These are phyloP conservation scores for Ceraclea dissimilis DNA, from an alignment of 2,888 invertebrate genomes.

Conservation along the genomic window DNA sequence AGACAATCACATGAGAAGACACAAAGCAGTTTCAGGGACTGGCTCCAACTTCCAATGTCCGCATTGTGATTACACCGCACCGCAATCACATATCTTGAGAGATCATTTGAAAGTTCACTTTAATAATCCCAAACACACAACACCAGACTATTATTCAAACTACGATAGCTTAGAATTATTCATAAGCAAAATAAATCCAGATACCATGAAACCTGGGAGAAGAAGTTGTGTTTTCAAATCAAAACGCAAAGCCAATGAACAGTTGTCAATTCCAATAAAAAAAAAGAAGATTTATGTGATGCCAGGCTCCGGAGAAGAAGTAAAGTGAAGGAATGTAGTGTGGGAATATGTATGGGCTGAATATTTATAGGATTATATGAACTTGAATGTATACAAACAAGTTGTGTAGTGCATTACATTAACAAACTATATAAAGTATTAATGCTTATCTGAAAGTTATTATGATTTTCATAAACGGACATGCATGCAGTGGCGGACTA, in stretches of 20 bases:
- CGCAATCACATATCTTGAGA: constrained; percentile 63
- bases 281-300: constrained; percentile 37
- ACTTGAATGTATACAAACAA: neutral
- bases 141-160: constrained; percentile 54
- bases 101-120: constrained; percentile 80
- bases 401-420: too few species aligned
- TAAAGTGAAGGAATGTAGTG: constrained; percentile 17
- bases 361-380: neutral
- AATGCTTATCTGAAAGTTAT: too few species aligned
- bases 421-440: too few species aligned
- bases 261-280: constrained; percentile 25
- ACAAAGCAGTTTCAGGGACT: constrained; percentile 53
- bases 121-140: constrained; percentile 46
- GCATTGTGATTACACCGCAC: constrained; percentile 75
- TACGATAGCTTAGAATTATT: constrained; percentile 53
- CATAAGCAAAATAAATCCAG: constrained; percentile 43
- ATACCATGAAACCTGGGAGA: constrained; percentile 29
- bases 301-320: constrained; percentile 36
- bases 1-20: constrained; percentile 68
- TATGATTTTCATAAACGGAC: too few species aligned
- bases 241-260: constrained; percentile 12
- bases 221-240: constrained; percentile 30
- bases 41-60: constrained; percentile 60
- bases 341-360: too few species aligned
- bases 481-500: too few species aligned